These are phyloP conservation scores for Thunnus maccoyii DNA, from an alignment of 2,113 vertebrate species.

Conservation along the genomic window DNA sequence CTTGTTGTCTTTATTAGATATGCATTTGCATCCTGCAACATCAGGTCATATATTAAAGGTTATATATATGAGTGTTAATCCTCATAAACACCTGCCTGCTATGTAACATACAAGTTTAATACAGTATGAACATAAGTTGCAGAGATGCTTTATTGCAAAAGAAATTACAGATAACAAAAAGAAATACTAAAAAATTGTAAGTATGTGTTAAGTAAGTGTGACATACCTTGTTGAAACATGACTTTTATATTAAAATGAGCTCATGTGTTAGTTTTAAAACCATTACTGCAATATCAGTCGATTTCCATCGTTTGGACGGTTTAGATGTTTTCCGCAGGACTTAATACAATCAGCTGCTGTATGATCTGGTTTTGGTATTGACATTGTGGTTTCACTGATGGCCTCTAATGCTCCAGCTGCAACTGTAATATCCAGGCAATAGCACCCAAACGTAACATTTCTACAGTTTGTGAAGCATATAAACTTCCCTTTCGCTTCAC, in stretches of 20 bases:
- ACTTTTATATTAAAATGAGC: neutral
- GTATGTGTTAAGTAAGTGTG: neutral
- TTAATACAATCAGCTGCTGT: no score
- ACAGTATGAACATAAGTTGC: no score
- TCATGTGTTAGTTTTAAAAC: neutral
- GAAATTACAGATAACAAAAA: neutral
- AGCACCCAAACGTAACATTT: conserved; percentile 17
- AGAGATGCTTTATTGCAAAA: neutral
- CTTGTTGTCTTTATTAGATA: no score
- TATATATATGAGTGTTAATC: no score
- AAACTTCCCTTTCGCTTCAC: neutral
- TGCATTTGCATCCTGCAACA: no score
- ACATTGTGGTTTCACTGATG: conserved; percentile 12
- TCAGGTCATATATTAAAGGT: no score
- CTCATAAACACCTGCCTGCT: no score
- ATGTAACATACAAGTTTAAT: no score
- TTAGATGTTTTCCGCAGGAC: no score
- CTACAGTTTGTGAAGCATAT: neutral
- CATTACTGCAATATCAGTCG: neutral
- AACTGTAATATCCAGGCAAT: neutral
- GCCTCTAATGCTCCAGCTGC: conserved; percentile 8
- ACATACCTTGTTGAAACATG: neutral
- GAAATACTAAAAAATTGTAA: no score
- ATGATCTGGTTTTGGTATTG: conserved; percentile 9
- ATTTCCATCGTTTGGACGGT: no score